These are phyloP conservation scores for Sapayoa aenigma DNA, from an alignment of 2,113 vertebrate genomes.

Conservation along the genomic window DNA sequence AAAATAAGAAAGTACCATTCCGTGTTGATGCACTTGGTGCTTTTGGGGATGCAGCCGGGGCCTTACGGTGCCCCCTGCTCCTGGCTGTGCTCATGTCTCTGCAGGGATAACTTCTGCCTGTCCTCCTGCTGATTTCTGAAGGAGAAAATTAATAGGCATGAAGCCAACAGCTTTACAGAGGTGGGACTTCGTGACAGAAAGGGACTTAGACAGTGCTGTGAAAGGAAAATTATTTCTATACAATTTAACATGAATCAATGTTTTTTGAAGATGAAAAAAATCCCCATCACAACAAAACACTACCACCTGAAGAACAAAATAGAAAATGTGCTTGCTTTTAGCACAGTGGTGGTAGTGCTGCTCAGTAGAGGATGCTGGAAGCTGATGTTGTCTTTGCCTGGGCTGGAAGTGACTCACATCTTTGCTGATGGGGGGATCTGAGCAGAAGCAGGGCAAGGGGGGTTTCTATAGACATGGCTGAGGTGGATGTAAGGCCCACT, in stretches of 20 bases:
- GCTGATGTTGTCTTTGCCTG: not conserved
- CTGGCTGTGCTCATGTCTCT: not conserved
- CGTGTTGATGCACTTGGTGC: not conserved
- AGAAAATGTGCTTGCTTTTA: not conserved
- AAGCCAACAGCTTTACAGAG: not conserved
- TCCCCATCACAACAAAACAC: not conserved
- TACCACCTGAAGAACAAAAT: not conserved
- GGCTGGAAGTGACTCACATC: not conserved
- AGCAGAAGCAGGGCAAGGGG: not conserved
- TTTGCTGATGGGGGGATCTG: not conserved
- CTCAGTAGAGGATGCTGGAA: not conserved
- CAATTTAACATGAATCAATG: slow-evolving; percentile 44
- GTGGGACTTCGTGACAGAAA: not conserved
- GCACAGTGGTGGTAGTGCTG: not conserved
- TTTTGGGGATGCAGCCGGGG: not conserved
- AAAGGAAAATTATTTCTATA: slow-evolving; percentile 53
- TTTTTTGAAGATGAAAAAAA: not conserved
- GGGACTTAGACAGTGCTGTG: not conserved
- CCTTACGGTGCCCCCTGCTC: rapidly evolving
- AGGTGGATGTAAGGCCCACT: not conserved
- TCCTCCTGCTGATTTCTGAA: slow-evolving; percentile 32
- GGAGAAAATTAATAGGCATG: slow-evolving; percentile 50
- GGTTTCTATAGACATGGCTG: not conserved
- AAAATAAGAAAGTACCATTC: rapidly evolving
- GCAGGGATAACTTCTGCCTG: not conserved